Evolutionary conservation across 2,797 vertebrate species (phyloP).

Genomic region (Poeciliopsis presidionis): DNA sequence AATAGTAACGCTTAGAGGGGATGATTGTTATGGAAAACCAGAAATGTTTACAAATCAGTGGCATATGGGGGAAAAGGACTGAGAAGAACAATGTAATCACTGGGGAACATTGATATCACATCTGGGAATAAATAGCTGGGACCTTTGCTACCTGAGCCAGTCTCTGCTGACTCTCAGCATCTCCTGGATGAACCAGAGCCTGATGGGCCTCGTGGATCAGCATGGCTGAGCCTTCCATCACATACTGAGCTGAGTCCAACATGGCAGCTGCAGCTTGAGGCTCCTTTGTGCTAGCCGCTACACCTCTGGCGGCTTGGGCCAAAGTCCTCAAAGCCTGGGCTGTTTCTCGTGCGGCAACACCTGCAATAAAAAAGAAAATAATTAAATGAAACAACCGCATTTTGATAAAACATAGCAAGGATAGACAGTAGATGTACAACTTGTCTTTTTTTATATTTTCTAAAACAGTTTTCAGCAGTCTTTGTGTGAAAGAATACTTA

Average conservation of each 20-base stretch:
- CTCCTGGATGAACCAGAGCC: constrained; percentile 92
- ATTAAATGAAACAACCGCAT: constrained; percentile 4
- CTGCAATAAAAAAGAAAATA: constrained; percentile 66
- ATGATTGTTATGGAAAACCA: constrained; percentile 60
- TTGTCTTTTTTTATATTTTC: constrained; percentile 23
- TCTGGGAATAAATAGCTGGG: constrained; percentile 18
- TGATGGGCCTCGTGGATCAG: constrained; percentile 97
- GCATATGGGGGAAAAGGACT: constrained; percentile 16
- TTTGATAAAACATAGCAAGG: neutral
- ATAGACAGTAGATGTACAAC: neutral
- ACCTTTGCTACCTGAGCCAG: constrained; percentile 89
- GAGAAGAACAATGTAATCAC: constrained; percentile 34
- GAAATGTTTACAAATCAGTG: constrained; percentile 61
- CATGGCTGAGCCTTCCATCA: constrained; percentile 98
- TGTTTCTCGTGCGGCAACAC: constrained; percentile 96
- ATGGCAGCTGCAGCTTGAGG: constrained; percentile 90
- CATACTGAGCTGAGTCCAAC: constrained; percentile 94
- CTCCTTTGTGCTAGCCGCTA: constrained; percentile 92
- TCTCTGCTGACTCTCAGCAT: constrained; percentile 96
- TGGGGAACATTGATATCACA: constrained; percentile 13
- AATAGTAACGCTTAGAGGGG: constrained; percentile 65
- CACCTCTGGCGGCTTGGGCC: constrained; percentile 95
- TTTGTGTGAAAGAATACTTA: neutral
- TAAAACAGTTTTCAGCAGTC: constrained; percentile 17
- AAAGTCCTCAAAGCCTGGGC: constrained; percentile 94